These are phyloP conservation scores for Leptestheria dahalacensis DNA, from an alignment of 1,140 invertebrate species.

Conservation along the genomic window DNA sequence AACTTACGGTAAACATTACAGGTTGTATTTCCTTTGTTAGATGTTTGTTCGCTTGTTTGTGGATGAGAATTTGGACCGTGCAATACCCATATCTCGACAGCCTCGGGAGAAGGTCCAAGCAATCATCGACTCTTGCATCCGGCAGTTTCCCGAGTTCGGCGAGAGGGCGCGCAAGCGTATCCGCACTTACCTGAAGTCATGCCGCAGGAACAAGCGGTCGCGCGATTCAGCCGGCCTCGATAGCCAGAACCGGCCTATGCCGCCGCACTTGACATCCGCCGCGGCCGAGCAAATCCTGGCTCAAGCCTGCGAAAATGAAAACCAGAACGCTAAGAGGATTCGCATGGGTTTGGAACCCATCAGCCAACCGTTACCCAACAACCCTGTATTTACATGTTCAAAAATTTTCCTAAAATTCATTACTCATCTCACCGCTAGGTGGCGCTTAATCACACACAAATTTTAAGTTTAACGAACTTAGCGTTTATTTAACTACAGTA, in stretches of 20 bases:
- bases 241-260: slow-evolving; percentile 70
- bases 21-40: slow-evolving; percentile 39
- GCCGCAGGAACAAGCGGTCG: slow-evolving; percentile 80
- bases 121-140: slow-evolving; percentile 88
- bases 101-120: slow-evolving; percentile 96
- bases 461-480: no score
- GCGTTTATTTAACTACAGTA: no score
- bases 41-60: slow-evolving; percentile 96
- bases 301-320: slow-evolving; percentile 90
- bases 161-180: slow-evolving; percentile 86
- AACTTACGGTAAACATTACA: background rate
- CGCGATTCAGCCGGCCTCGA: slow-evolving; percentile 38
- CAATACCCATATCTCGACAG: slow-evolving; percentile 92
- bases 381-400: background rate
- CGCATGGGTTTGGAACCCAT: slow-evolving; percentile 84
- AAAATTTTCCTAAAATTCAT: no score
- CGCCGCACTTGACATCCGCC: slow-evolving; percentile 86
- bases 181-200: slow-evolving; percentile 88
- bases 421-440: no score
- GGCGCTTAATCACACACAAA: no score
- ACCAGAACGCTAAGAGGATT: slow-evolving; percentile 91
- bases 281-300: slow-evolving; percentile 91
- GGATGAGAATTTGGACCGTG: slow-evolving; percentile 89
- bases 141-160: slow-evolving; percentile 92
- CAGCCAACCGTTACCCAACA: slow-evolving; percentile 61